Evolutionary conservation across 2,797 vertebrate genomes (phyloP).

Genomic region (Muscicapa comitata): DNA sequence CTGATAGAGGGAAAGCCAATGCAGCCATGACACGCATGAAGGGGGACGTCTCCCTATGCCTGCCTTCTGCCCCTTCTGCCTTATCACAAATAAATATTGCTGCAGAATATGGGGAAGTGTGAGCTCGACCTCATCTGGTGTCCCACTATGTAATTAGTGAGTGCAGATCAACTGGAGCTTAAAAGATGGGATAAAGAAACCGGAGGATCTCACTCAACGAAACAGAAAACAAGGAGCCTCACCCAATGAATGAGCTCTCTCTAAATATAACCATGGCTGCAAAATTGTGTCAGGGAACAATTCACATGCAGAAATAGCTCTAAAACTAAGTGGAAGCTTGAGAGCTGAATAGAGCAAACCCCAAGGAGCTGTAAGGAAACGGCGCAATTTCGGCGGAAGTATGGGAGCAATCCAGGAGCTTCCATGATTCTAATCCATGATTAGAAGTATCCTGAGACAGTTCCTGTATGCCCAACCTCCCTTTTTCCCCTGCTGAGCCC

Average conservation of each 20-base stretch:
- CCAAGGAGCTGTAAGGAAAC: neutral
- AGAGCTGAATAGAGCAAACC: slow-evolving; percentile 4
- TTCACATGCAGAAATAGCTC: slow-evolving; percentile 31
- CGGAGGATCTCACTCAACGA: neutral
- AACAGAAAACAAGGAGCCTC: neutral
- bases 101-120: neutral
- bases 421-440: neutral
- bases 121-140: neutral
- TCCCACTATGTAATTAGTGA: slow-evolving; percentile 10
- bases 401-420: neutral
- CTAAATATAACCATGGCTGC: slow-evolving; percentile 52
- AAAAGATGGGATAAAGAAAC: neutral
- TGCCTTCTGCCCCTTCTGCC: neutral
- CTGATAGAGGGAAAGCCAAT: neutral
- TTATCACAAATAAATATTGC: neutral
- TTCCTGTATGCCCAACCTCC: fast-evolving
- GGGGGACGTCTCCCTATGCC: neutral
- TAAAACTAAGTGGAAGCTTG: neutral
- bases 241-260: slow-evolving; percentile 21
- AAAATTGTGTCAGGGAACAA: slow-evolving; percentile 44
- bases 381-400: fast-evolving
- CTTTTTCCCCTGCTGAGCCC: neutral
- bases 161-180: neutral
- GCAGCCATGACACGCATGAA: fast-evolving
- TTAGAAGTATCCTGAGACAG: neutral